phyloP scores from a whole-genome alignment of 2,888 invertebrate species.

The Ligdia adustata region DNA sequence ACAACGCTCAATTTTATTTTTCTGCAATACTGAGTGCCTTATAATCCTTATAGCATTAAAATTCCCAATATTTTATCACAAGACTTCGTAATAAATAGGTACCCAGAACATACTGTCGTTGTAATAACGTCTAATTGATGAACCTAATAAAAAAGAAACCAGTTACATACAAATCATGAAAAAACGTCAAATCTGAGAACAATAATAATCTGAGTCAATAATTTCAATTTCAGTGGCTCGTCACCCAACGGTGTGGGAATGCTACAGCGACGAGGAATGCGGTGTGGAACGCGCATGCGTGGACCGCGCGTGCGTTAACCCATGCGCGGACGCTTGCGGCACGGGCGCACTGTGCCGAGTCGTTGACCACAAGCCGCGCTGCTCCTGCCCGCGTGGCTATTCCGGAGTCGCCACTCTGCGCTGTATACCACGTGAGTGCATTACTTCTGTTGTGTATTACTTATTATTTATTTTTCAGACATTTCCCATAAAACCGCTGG shows the following conservation, averaged over 20 bases:
- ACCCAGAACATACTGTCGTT: neutral
- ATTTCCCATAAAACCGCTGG: no score
- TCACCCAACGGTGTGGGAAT: conserved; percentile 84
- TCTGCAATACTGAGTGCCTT: no score
- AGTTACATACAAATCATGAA: neutral
- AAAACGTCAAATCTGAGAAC: neutral
- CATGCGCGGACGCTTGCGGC: conserved; percentile 91
- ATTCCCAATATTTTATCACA: no score
- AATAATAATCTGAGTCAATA: no score
- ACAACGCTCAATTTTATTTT: no score
- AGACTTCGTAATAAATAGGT: no score
- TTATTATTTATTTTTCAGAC: conserved; percentile 32
- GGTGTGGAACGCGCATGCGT: conserved; percentile 88
- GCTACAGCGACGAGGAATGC: conserved; percentile 91
- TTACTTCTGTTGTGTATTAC: neutral
- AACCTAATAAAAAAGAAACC: no score
- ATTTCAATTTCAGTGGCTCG: conserved; percentile 66
- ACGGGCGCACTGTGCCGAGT: conserved; percentile 92
- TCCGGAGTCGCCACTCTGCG: conserved; percentile 88
- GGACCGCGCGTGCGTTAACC: conserved; percentile 91
- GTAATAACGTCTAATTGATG: no score
- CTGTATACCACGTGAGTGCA: conserved; percentile 91
- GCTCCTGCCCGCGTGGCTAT: conserved; percentile 92
- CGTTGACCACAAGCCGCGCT: conserved; percentile 89
- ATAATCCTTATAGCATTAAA: no score